Conservation (phyloP, 1,140 invertebrate genomes). For the Temnothorax nylanderi region DNA sequence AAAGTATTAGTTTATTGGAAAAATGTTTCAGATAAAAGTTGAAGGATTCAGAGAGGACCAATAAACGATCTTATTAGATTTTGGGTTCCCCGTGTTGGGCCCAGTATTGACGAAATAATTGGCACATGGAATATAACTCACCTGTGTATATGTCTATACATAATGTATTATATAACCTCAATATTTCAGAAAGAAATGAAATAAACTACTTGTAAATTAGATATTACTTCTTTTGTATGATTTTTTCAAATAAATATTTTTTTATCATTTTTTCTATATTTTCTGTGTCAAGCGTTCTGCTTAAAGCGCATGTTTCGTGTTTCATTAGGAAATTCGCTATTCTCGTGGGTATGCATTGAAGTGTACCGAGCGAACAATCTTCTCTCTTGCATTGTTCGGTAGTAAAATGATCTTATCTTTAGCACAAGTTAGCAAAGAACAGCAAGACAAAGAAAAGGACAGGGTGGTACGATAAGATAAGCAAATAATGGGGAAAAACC, state of each 20-base stretch:
- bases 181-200: neutral
- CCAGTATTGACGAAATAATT: too few species aligned
- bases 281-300: neutral
- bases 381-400: constrained; percentile 23
- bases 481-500: constrained; percentile 31
- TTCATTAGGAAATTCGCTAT: constrained; percentile 10
- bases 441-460: constrained; percentile 9
- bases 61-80: too few species aligned
- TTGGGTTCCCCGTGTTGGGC: too few species aligned
- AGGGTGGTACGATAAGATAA: constrained; percentile 6
- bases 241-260: neutral
- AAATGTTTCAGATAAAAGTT: too few species aligned
- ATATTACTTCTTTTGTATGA: neutral
- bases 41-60: too few species aligned
- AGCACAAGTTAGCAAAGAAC: constrained; percentile 20
- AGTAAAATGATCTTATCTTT: constrained; percentile 34
- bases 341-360: constrained; percentile 3
- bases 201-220: neutral
- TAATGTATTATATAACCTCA: neutral
- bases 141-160: too few species aligned
- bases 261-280: neutral
- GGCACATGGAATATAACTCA: too few species aligned
- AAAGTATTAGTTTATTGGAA: too few species aligned
- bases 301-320: neutral
- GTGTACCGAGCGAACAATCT: constrained; percentile 1